phyloP scores from a whole-genome alignment of 2,113 vertebrate species.

The Cariama cristata region DNA sequence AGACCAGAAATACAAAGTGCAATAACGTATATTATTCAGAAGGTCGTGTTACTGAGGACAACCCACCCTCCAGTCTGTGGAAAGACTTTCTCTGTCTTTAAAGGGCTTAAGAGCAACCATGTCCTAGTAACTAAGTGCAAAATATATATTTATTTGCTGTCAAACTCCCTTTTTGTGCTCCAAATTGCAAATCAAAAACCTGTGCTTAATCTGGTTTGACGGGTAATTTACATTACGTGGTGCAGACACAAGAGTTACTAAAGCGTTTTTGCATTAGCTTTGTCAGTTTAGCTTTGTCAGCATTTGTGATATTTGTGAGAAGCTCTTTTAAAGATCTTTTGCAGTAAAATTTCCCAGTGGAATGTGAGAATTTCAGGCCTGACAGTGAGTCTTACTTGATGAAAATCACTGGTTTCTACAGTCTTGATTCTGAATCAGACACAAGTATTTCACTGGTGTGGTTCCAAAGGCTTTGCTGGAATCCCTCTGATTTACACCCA shows the following conservation, averaged over 20 bases:
- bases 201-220: neutral
- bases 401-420: neutral
- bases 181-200: neutral
- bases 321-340: neutral
- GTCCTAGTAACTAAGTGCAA: neutral
- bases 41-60: neutral
- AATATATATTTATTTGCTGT: neutral
- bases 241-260: neutral
- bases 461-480: conserved; percentile 56
- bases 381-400: neutral
- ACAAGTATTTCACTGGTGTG: conserved; percentile 31
- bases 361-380: conserved; percentile 13
- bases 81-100: neutral
- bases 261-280: neutral
- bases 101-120: neutral
- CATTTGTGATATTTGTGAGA: neutral
- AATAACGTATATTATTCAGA: neutral
- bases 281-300: neutral
- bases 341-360: neutral
- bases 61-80: neutral
- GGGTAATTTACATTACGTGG: neutral
- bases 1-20: neutral
- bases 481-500: conserved; percentile 56
- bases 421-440: conserved; percentile 6
- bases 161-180: neutral